Percentiles rank a stretch among this genome's conserved stretches.
These are phyloP conservation scores for Puntigrus tetrazona DNA, from an alignment of 2,113 vertebrate genomes.

Conservation along the genomic window DNA sequence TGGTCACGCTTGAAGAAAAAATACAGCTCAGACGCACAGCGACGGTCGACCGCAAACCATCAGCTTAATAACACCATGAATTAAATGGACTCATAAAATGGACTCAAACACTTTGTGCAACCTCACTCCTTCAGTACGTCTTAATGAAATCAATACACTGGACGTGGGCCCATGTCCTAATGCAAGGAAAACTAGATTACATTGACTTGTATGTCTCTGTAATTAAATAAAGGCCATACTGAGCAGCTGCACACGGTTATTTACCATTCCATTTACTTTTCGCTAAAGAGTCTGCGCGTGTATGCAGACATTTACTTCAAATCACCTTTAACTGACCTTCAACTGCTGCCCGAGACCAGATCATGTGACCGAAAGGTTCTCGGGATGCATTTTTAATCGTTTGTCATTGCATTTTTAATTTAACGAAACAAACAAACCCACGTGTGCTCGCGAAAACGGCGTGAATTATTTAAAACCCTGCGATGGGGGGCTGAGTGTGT, in stretches of 20 bases:
- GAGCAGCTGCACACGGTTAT: constrained; percentile 31
- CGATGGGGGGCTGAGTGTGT: neutral
- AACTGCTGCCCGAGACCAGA: neutral
- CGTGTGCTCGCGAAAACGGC: neutral
- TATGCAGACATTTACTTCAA: neutral
- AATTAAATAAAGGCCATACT: constrained; percentile 54
- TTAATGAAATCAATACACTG: constrained; percentile 59
- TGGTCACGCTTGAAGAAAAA: constrained; percentile 14
- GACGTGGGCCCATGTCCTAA: constrained; percentile 55
- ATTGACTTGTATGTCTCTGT: constrained; percentile 50
- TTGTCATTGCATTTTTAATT: neutral
- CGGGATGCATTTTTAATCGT: constrained; percentile 4
- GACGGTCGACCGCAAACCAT: constrained; percentile 46
- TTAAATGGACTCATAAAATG: constrained; percentile 57
- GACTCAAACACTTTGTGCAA: constrained; percentile 37
- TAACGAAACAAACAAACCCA: neutral
- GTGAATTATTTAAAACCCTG: neutral
- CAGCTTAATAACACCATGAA: constrained; percentile 51
- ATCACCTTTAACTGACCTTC: constrained; percentile 27
- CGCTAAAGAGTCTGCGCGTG: constrained; percentile 27
- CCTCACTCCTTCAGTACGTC: constrained; percentile 42
- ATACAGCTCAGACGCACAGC: constrained; percentile 9
- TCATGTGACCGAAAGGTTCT: constrained; percentile 2
- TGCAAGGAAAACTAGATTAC: constrained; percentile 59
- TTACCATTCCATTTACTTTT: constrained; percentile 43